Evolutionary conservation across 2,113 vertebrate species (phyloP).

Genomic region (Thryonomys swinderianus): DNA sequence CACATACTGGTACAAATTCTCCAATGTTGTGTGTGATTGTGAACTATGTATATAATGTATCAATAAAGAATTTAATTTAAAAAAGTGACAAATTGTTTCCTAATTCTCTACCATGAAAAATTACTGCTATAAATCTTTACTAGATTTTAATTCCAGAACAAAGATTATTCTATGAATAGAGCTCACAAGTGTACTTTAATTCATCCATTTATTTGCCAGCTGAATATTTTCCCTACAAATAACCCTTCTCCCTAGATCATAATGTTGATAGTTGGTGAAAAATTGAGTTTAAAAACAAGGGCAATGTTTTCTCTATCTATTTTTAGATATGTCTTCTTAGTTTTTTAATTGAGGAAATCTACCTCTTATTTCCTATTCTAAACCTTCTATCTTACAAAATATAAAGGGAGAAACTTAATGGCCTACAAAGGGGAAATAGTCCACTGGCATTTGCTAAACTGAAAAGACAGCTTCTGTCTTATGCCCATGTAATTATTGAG

Average conservation of each 20-base stretch:
- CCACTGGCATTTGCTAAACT: not conserved
- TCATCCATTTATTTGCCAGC: not conserved
- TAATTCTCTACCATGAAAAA: not conserved
- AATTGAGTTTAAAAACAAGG: not conserved
- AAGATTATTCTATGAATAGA: not conserved
- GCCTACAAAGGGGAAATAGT: not conserved
- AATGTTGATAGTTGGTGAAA: not conserved
- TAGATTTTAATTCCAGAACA: not conserved
- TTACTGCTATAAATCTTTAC: not conserved
- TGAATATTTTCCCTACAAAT: not conserved
- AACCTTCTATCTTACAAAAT: not conserved
- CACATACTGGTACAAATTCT: too few relatives aligned
- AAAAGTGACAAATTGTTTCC: not conserved
- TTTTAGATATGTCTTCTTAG: not conserved
- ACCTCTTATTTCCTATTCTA: not conserved
- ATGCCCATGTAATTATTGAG: not conserved
- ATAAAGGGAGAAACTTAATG: not conserved
- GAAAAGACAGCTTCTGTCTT: not conserved
- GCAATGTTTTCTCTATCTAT: not conserved
- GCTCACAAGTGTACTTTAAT: not conserved
- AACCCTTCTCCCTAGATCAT: not conserved
- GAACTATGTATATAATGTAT: too few relatives aligned
- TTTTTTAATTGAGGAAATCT: not conserved
- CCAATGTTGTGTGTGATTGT: too few relatives aligned
- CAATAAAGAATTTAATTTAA: too few relatives aligned